Base-by-base conservation (phyloP, 2,888 invertebrate species). In the Drosophila suboccidentalis region DNA sequence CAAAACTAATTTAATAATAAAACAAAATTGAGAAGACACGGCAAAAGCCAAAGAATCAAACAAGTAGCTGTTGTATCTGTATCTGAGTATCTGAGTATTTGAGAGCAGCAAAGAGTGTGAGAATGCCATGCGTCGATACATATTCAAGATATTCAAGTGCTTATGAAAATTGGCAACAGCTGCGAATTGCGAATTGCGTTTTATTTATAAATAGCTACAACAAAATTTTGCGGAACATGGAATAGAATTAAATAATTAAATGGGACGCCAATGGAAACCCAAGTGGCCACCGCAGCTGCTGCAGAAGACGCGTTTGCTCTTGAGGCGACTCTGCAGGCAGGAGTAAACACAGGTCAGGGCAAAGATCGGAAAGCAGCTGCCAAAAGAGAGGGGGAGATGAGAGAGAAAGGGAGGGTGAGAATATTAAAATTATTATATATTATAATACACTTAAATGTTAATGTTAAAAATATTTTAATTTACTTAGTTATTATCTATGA, bases 281-380 rank as follows among this genome's bases (percentile, higher is more conserved):
- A 92, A 76, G 59, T 92, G 91, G 4, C 92, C 92, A 34, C 92
- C 92, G 70, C 92, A 92, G 62, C 89, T 90, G 71, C 89, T 89
- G 86, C 92, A 92, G 68, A 92, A 92, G 71, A 91, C 66, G 15
- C 92, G 87, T 57, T 90, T 91, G 64, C 87, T 90, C 73, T 90
- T 91, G 15, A 91, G 76, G 4, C 90, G 90, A 54, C 89, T 90
- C 78, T 92, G 91, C 22, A 91, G 83, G 43, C 91, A 92, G 36
- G 87, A 70, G 68, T 91, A 92, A 10, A 91, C 82, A 47, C 88
- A 91, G 43, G 89, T 90, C 66, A 91, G 76, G 1, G 91, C 89
- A 65, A 92, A 92, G 59, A 92, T 90, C 59, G 92, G 92, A 61
- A 92, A 92, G 62, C 92, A 92, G 51, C 92, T 92, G 78, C 4